Evolutionary conservation across 1,140 invertebrate species (phyloP), one percentile per base, ranked within the genome.

Genomic region (Varroa destructor): DNA sequence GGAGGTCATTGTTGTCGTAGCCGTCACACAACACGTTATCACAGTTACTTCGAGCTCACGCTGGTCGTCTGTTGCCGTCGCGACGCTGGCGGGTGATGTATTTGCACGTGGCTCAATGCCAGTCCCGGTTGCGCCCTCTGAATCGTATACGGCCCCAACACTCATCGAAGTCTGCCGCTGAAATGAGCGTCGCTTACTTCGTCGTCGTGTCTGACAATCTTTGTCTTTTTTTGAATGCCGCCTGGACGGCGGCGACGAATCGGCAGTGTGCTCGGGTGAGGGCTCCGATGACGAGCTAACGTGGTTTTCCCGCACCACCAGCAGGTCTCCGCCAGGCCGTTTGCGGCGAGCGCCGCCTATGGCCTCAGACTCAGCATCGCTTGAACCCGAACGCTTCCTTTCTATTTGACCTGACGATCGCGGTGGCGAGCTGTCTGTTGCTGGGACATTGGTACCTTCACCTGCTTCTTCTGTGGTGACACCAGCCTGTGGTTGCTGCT

Each of bases 141-240:
- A 67, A 3, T 43, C 61, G 61, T 1, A 46, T 14, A 46, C 10
- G 12, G n/a, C 61, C 40, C 61, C 61, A 14, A 67, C 61, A 40
- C 61, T 67, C 61, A 67, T 67, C 61, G 61, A 67, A 12, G 61
- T 67, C 46, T 67, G 61, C 12, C 61, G 61, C 37, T 67, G 61
- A 40, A 67, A 67, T 40, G 61, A 67, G 12, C 61, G 40, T 0
- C 61, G 61, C 40, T 67, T 67, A 67, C 61, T 67, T 67, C 61
- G 40, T 14, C 57, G 57, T 4, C 61, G 61, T 8, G 12, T 67
- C 14, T 37, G 46, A 51, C 46, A 5, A 51, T 51, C 46, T 51
- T 51, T 46, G 61, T 67, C 61, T 40, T 8, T 67, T 8, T 67
- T 67, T 37, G 61, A 67, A 40, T 67, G 61, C 8, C 61, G 61